Evolutionary conservation across 2,888 invertebrate genomes (phyloP), one percentile per base, ranked within the genome.

Genomic region (Melikaiella ostensackeni): DNA sequence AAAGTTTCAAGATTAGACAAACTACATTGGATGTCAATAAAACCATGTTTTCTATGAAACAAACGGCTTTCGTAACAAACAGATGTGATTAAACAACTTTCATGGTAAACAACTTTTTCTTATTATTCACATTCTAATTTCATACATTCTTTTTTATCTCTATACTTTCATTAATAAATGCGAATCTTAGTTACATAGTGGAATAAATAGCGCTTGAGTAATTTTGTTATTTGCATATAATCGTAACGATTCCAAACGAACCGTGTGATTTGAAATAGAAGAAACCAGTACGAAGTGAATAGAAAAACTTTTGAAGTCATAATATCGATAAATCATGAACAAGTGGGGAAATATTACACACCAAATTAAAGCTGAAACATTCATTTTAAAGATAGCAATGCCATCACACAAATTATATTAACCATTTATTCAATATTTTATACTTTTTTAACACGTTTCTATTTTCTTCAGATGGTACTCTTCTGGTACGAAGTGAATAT

Each of bases 1-100:
- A 70, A 70, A 50, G 27, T 30, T 16, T 19, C n/a, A 35, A 42
- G 30, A 50, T 70, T 70, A 70, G n/a, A 50, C 50, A 70, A 70
- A 70, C 50, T 66, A 66, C n/a, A 13, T 50, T 70, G 27, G 27
- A 42, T 46, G 46, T 50, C 30, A 70, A 50, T 70, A 13, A 59
- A 59, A 59, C 57, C 0, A 27, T 59, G 24, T 27, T 59, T 27
- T 27, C 30, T 70, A 70, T 70, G 6, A 70, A 70, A 70, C 6
- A 1, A 27, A 46, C n/a, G 30, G 21, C n/a, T 50, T 21, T 46
- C 16, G 30, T 55, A 46, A n/a, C 13, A 70, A 30, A 63, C 13
- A 63, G 11, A 33, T n/a, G 9, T 46, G 50, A 24, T 70, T 11
- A 70, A 55, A 50, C 33, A 46, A 50, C 70, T 70, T 70, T 70